Conservation (phyloP, 2,113 vertebrate genomes). For the Pituophis catenifer region DNA sequence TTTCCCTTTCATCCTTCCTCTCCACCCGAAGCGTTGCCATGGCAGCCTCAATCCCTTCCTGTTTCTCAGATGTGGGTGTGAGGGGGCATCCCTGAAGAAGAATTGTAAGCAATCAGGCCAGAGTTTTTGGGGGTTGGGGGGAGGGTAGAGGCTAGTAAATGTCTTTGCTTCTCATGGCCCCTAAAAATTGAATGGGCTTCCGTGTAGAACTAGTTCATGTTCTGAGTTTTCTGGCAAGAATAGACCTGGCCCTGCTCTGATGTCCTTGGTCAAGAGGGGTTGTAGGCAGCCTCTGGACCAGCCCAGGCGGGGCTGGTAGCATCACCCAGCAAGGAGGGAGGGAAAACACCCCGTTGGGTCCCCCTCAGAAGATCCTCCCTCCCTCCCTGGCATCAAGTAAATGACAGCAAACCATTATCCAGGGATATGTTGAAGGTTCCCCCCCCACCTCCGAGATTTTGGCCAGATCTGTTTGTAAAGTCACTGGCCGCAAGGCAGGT, state of each 20-base stretch:
- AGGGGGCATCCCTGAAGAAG: rapidly evolving
- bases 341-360: no score
- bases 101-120: not conserved
- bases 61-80: not conserved
- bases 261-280: not conserved
- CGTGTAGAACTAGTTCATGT: rapidly evolving
- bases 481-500: not conserved
- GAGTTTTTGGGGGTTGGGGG: no score
- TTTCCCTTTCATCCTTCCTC: not conserved
- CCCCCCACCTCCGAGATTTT: no score
- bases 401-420: not conserved
- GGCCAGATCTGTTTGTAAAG: not conserved
- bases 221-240: not conserved
- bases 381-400: not conserved
- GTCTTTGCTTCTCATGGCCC: not conserved
- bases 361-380: no score
- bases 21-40: rapidly evolving
- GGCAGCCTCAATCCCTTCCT: not conserved
- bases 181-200: not conserved
- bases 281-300: not conserved
- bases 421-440: not conserved
- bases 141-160: no score
- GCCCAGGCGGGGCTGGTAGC: no score
- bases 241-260: no score
- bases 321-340: not conserved